phyloP scores from a whole-genome alignment of 2,113 vertebrate species.

The Xyrauchen texanus region DNA sequence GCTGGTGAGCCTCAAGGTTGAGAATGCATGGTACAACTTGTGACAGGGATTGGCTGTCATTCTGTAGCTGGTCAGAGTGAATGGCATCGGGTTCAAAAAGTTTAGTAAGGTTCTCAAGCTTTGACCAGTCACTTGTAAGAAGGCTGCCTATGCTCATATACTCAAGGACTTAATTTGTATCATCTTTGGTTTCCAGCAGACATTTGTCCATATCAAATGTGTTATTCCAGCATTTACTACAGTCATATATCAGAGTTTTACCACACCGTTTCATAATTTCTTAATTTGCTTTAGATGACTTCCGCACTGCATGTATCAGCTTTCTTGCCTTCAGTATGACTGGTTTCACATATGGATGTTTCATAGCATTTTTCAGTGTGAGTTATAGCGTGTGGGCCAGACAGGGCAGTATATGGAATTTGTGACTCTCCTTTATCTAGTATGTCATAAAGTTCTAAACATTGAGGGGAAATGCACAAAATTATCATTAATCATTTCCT shows the following conservation, averaged over 20 bases:
- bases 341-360: slow-evolving; percentile 34
- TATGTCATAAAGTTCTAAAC: slow-evolving; percentile 12
- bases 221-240: slow-evolving; percentile 42
- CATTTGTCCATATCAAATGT: slow-evolving; percentile 41
- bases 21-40: slow-evolving; percentile 40
- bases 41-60: slow-evolving; percentile 43
- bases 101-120: slow-evolving; percentile 38
- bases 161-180: slow-evolving; percentile 41
- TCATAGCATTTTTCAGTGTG: slow-evolving; percentile 48
- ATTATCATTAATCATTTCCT: no score
- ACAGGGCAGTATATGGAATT: slow-evolving; percentile 46
- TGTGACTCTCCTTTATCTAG: slow-evolving; percentile 31
- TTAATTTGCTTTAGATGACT: slow-evolving; percentile 46
- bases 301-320: slow-evolving; percentile 32
- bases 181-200: slow-evolving; percentile 47
- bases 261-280: slow-evolving; percentile 38
- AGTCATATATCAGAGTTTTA: slow-evolving; percentile 41
- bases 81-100: slow-evolving; percentile 41
- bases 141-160: slow-evolving; percentile 45
- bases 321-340: slow-evolving; percentile 41
- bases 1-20: slow-evolving; percentile 43
- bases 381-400: slow-evolving; percentile 50
- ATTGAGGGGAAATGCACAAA: no score
- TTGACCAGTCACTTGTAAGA: slow-evolving; percentile 44
- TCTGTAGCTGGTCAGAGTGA: slow-evolving; percentile 48